Evolutionary conservation across 2,888 invertebrate genomes (phyloP), one percentile per base, ranked within the genome.

Genomic region (Melolontha melolontha): DNA sequence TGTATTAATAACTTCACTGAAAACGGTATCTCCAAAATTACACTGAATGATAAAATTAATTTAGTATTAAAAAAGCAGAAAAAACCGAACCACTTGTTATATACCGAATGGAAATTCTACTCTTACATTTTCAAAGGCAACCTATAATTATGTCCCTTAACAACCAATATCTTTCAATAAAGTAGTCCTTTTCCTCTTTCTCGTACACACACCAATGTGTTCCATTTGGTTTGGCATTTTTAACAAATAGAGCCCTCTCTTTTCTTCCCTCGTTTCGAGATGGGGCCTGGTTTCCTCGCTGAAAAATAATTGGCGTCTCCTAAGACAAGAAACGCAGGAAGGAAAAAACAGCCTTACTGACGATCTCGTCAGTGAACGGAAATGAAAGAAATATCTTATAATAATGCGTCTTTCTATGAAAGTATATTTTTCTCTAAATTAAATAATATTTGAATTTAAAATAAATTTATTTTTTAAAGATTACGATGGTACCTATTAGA

Each of bases 191-290:
- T 44, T 59, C 59, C 44, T 59, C 27, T 59, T 42, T 42, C 44
- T 59, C 29, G 29, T 44, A 17, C 14, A 44, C 14, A 44, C 59
- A 42, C 72, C 73, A 71, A 73, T 74, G 73, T 72, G 72, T 74
- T 74, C 74, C 74, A 71, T 73, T 71, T 73, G 73, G 74, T 72
- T 74, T 73, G 73, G 71, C 71, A 72, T 73, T 74, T 74, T 74
- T 74, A 74, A 74, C 74, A 73, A 74, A 73, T 73, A 70, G 59
- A 40, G 17, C 39, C 50, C 59, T 29, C 62, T 54, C 22, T 29
- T 44, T n/a, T 10, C 6, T 50, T 34, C 39, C 55, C 59, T 29
- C 54, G 42, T 22, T 29, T 50, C 10, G 34, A 49, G 50, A 64
- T 49, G 54, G 41, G 55, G 29, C 14, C 42, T 44, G 29, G 57